Percentiles rank a stretch among this genome's conserved stretches.
Conservation (phyloP, 2,888 invertebrate species). For the Nyleta sp. region DNA sequence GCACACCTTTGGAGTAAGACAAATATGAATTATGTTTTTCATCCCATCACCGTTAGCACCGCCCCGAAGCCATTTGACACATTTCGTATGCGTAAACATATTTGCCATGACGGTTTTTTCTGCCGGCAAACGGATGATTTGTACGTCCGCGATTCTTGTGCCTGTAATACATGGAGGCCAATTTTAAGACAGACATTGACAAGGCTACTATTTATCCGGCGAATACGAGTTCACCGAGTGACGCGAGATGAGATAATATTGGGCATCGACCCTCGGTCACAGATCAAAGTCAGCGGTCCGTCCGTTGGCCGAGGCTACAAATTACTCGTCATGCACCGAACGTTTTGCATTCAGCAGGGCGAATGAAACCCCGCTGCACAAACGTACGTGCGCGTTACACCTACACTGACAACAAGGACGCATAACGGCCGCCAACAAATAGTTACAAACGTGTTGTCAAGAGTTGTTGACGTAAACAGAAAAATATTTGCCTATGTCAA, state of each 20-base stretch:
- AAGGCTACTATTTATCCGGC: conserved; percentile 50
- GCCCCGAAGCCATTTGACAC: background rate
- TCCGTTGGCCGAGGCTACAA: conserved; percentile 57
- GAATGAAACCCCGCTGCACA: conserved; percentile 39
- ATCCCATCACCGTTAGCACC: background rate
- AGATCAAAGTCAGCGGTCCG: conserved; percentile 61
- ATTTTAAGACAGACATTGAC: conserved; percentile 52
- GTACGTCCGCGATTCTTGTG: conserved; percentile 27
- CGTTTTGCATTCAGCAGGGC: conserved; percentile 41
- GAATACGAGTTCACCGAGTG: conserved; percentile 41
- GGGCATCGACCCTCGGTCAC: conserved; percentile 61
- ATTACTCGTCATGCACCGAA: conserved; percentile 57
- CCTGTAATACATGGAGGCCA: conserved; percentile 22
- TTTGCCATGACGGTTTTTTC: conserved; percentile 22
- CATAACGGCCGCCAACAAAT: conserved; percentile 48
- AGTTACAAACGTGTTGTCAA: conserved; percentile 40
- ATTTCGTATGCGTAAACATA: conserved; percentile 19
- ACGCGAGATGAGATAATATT: conserved; percentile 62
- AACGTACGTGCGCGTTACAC: conserved; percentile 34
- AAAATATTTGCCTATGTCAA: conserved; percentile 40
- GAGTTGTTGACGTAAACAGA: conserved; percentile 48
- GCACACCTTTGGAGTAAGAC: too few relatives aligned
- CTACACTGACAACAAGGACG: conserved; percentile 36
- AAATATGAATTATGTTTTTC: background rate
- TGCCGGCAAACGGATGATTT: conserved; percentile 17